Evolutionary conservation across 2,113 vertebrate genomes (phyloP).

Genomic region (Phalacrocorax brasilianus): DNA sequence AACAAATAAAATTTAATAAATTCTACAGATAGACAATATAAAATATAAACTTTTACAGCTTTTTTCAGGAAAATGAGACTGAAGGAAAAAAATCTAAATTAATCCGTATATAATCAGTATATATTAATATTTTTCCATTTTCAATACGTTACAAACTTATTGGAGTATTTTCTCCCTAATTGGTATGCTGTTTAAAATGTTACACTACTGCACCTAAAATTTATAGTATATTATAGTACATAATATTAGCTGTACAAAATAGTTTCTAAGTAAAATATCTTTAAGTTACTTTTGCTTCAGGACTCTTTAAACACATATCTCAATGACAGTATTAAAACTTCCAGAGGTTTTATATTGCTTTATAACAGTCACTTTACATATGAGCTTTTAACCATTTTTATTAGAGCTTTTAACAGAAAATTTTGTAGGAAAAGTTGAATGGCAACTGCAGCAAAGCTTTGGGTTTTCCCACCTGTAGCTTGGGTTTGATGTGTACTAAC

Average conservation of each 20-base stretch:
- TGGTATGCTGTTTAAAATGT: background rate
- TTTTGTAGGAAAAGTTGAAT: background rate
- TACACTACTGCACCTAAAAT: background rate
- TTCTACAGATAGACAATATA: background rate
- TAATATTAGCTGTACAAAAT: background rate
- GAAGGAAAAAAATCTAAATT: background rate
- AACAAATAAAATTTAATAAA: background rate
- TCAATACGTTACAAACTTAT: background rate
- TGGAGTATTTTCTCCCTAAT: background rate
- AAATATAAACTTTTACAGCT: background rate
- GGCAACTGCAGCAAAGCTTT: background rate
- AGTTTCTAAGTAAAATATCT: background rate
- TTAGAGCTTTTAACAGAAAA: background rate
- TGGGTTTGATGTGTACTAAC: background rate
- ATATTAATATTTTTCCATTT: background rate
- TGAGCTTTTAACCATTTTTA: background rate
- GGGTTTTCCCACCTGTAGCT: background rate
- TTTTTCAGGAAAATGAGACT: background rate
- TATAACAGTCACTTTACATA: background rate
- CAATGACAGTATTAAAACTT: background rate
- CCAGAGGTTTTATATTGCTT: background rate
- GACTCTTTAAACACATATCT: background rate
- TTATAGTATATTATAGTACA: background rate
- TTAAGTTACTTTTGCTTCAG: background rate
- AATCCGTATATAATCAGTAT: background rate